Base-by-base conservation (phyloP, 2,797 vertebrate genomes). In the Petrocephalus sullivani region DNA sequence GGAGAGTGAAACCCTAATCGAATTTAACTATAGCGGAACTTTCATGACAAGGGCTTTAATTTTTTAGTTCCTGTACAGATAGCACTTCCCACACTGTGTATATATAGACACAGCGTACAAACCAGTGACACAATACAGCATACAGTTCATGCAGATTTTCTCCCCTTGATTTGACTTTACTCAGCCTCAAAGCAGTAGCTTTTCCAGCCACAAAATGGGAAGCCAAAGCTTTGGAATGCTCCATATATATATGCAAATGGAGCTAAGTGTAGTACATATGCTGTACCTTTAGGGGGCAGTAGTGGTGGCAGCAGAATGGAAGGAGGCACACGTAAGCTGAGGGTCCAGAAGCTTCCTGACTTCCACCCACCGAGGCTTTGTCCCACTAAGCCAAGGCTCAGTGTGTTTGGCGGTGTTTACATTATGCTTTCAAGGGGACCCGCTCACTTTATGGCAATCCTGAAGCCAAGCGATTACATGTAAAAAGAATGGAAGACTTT, bases 361-460 rank as follows among this genome's bases (percentile, higher is more conserved):
- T 61, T 84, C 14, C 57, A 54, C 46, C 16, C 7, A 4, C 8
- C 9, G 10, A 46, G 75, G 75, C 8, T 49, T 60, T 90, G 0
- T 90, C 71, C 64, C 89, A 92, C 90, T 89, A 90, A 92, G 87
- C 41, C 84, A 33, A 87, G 87, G 61, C 4, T 67, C 60, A 51
- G 16, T 16, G 51, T 60, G 89, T 85, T 85, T 90, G 83, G n/a
- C 64, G 33, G 46, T 91, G 93, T 93, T 93, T 94, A 92, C 90
- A 86, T 91, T 91, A 87, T 0, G 88, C n/a, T 14, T 87, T 16
- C 54, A 83, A 21, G 90, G 90, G 89, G 71, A 3, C 5, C 91
- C 5, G 92, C 92, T 93, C 92, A 92, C 92, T 90, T 93, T 91
- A 91, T 37, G 60, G 89, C 84, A 91, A 85, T 91, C 92, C 92